Evolutionary conservation across 2,888 invertebrate species (phyloP).

Genomic region (Monochamus alternatus): DNA sequence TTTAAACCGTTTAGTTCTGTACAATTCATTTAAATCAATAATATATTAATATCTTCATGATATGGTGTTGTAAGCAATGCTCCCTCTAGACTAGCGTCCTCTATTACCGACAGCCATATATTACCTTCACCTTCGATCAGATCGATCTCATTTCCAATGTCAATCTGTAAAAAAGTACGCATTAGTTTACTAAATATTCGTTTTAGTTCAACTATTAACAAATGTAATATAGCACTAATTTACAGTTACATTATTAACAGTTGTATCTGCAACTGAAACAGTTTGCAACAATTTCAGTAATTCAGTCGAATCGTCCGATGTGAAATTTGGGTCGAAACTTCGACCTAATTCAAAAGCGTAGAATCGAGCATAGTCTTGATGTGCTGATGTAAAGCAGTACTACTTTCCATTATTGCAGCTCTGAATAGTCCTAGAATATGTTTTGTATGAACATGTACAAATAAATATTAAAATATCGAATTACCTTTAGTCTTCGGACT

Average conservation of each 20-base stretch:
- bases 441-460: no score
- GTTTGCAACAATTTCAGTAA: conserved; percentile 37
- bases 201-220: not conserved
- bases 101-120: conserved; percentile 21
- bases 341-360: conserved; percentile 37
- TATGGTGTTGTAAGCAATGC: conserved; percentile 28
- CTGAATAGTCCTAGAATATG: no score
- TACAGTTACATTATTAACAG: conserved; percentile 14
- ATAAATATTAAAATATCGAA: no score
- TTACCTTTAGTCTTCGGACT: conserved; percentile 29
- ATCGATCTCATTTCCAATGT: not conserved
- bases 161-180: not conserved
- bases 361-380: conserved; percentile 31
- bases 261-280: conserved; percentile 26
- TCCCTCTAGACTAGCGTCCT: conserved; percentile 33
- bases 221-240: conserved; percentile 25
- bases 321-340: conserved; percentile 33
- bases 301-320: conserved; percentile 35
- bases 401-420: conserved; percentile 45
- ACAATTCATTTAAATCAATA: no score
- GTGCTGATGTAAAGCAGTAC: conserved; percentile 23
- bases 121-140: conserved; percentile 1
- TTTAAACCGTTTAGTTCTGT: no score
- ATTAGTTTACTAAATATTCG: not conserved
- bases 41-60: conserved; percentile 37